Conservation (phyloP, 35 echinoderm and acorn worm species). For the Anneissia japonica region DNA sequence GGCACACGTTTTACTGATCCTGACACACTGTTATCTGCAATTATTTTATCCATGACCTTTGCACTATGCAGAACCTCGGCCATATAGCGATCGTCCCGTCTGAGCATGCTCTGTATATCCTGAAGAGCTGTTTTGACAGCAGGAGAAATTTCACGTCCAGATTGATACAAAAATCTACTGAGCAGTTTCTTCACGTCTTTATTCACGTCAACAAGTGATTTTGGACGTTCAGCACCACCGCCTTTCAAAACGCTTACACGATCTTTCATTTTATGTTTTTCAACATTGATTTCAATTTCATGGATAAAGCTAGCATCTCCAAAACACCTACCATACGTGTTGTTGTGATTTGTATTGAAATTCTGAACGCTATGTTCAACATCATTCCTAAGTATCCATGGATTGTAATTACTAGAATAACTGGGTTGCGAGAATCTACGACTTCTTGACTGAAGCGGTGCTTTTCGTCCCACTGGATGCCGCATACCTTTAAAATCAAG, state of each 20-base stretch:
- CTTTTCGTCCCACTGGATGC: not conserved
- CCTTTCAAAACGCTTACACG: not conserved
- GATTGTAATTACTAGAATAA: not conserved
- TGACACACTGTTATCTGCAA: not conserved
- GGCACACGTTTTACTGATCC: not conserved
- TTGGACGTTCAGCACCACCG: not conserved
- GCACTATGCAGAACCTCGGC: conserved; percentile 4
- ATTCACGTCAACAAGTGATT: conserved; percentile 7
- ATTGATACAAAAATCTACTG: not conserved
- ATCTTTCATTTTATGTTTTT: not conserved
- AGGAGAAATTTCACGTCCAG: not conserved
- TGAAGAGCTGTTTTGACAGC: conserved; percentile 5
- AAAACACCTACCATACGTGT: not conserved
- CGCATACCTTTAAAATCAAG: not conserved
- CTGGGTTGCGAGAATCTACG: not conserved
- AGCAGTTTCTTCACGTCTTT: conserved; percentile 2
- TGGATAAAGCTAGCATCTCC: not conserved
- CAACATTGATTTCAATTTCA: not conserved
- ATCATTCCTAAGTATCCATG: not conserved
- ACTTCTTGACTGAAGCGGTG: not conserved
- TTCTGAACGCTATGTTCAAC: not conserved
- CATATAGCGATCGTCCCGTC: not conserved
- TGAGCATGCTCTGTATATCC: conserved; percentile 1
- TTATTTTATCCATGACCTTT: conserved; percentile 4
- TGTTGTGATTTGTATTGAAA: not conserved